phyloP scores from a whole-genome alignment of 2,888 invertebrate genomes.

The Ormyrus thymus region DNA sequence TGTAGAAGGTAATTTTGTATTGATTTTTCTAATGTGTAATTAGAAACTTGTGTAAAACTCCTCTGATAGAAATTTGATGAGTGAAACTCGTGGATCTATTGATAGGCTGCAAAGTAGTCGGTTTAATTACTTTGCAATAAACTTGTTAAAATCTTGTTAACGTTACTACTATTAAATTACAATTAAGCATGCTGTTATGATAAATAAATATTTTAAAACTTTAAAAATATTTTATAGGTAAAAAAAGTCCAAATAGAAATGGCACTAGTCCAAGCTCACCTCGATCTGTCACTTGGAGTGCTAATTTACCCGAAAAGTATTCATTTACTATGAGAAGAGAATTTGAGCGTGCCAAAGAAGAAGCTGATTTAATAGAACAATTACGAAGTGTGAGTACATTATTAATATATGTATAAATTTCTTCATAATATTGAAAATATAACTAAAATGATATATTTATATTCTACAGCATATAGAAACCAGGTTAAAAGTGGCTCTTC shows the following conservation, averaged over 20 bases:
- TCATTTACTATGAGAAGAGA: conserved; percentile 95
- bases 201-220: neutral
- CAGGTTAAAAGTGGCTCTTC: conserved; percentile 91
- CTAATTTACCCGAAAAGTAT: conserved; percentile 83
- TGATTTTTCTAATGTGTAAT: neutral
- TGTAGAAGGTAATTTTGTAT: conserved; percentile 75
- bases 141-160: too few relatives aligned
- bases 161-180: too few relatives aligned
- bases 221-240: conserved; percentile 59
- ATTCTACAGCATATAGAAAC: conserved; percentile 88
- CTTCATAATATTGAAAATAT: neutral
- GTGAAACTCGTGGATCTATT: too few relatives aligned
- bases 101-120: too few relatives aligned
- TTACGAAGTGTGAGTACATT: conserved; percentile 83
- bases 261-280: conserved; percentile 69
- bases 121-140: too few relatives aligned
- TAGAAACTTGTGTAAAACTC: too few relatives aligned
- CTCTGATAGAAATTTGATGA: too few relatives aligned
- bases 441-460: conserved; percentile 11
- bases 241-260: conserved; percentile 66
- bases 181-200: too few relatives aligned
- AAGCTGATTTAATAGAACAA: conserved; percentile 89
- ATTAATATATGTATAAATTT: neutral
- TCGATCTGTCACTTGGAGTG: conserved; percentile 83
- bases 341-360: conserved; percentile 93